Conservation (phyloP, 2,888 invertebrate genomes). For the Bombylius major region DNA sequence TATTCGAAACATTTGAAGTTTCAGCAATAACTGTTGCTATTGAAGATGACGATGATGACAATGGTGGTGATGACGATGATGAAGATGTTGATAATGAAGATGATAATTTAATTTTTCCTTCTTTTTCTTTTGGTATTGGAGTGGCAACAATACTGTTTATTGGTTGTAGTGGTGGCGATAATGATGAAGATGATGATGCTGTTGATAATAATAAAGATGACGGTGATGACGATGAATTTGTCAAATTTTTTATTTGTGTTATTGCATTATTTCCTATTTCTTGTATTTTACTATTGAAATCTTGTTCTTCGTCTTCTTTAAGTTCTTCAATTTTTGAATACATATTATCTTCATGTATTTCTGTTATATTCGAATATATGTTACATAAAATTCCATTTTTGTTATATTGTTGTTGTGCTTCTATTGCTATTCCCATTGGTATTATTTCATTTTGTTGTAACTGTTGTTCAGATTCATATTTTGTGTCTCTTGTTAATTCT, state of each 20-base stretch:
- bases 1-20: constrained; percentile 15
- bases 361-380: too few species aligned
- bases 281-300: too few species aligned
- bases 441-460: constrained; percentile 15
- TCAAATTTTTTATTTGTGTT: background rate
- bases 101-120: background rate
- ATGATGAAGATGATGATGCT: background rate
- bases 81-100: constrained; percentile 9
- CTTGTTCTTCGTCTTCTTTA: too few species aligned
- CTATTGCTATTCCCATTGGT: constrained; percentile 9
- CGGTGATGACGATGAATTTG: background rate
- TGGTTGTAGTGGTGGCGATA: background rate
- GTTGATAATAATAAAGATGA: background rate
- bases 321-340: too few species aligned
- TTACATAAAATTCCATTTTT: background rate
- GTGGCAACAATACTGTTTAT: constrained; percentile 8
- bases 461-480: background rate
- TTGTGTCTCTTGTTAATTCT: too few species aligned
- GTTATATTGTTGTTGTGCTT: background rate
- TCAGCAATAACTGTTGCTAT: constrained; percentile 13
- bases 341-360: too few species aligned
- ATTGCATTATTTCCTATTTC: too few species aligned
- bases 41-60: constrained; percentile 12
- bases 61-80: background rate
- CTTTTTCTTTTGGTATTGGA: constrained; percentile 7